Evolutionary conservation across 2,797 vertebrate species (phyloP).

Genomic region (Pogonophryne albipinna): DNA sequence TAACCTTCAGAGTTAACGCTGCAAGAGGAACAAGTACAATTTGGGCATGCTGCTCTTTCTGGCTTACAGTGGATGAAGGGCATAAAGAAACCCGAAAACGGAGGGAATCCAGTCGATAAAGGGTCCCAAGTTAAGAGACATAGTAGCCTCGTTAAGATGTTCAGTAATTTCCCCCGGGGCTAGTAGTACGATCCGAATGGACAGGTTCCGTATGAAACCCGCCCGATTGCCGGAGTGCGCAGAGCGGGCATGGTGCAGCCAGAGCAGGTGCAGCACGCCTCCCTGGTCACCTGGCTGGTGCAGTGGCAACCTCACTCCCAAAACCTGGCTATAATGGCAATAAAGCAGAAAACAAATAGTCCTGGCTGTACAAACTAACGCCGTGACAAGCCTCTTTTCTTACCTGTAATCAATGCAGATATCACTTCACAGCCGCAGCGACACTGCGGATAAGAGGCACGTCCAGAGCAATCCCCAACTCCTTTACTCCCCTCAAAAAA

Average conservation of each 20-base stretch:
- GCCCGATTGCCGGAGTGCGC: constrained; percentile 53
- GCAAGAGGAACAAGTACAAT: constrained; percentile 20
- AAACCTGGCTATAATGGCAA: constrained; percentile 31
- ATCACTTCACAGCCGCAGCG: constrained; percentile 89
- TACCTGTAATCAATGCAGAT: constrained; percentile 91
- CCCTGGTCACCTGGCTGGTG: constrained; percentile 75
- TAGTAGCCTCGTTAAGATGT: constrained; percentile 2
- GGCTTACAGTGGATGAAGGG: constrained; percentile 48
- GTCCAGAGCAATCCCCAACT: constrained; percentile 82
- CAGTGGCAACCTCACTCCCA: constrained; percentile 58
- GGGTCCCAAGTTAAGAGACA: constrained; percentile 35
- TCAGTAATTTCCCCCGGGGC: not conserved
- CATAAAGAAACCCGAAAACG: constrained; percentile 35
- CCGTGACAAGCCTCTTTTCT: constrained; percentile 76
- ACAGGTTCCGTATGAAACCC: constrained; percentile 44
- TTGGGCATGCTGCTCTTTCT: constrained; percentile 26
- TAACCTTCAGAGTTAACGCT: constrained; percentile 56
- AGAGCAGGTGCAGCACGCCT: constrained; percentile 82
- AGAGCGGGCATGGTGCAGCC: constrained; percentile 82
- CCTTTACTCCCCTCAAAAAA: constrained; percentile 79
- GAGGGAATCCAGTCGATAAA: constrained; percentile 26
- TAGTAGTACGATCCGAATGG: constrained; percentile 31
- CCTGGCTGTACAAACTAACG: constrained; percentile 30
- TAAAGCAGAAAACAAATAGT: constrained; percentile 22
- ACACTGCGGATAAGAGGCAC: constrained; percentile 93